Evolutionary conservation across 2,888 invertebrate genomes (phyloP), one percentile per base, ranked within the genome.

Genomic region (Dione vanillae): DNA sequence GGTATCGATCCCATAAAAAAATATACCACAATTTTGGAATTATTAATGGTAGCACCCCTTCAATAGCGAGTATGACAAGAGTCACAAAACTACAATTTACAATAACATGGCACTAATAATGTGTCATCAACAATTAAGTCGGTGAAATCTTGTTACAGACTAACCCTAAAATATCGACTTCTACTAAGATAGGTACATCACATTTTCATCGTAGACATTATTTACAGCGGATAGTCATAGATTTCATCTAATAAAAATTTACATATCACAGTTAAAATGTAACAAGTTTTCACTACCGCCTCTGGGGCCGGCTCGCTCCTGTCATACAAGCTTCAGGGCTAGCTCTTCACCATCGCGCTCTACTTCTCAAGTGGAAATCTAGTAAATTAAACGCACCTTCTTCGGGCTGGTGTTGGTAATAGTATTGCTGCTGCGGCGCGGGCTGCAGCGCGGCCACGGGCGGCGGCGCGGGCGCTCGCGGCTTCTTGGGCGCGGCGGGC

Each of bases 301-400:
- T 81, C 78, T 82, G 81, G 79, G 89, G 91, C 89, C 87, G 88
- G 92, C 92, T 92, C 89, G 93, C 93, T 93, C 93, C 93, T 93
- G 93, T 94, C 94, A 94, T 94, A 93, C 94, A 91, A 93, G 93
- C 93, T 92, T 91, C 91, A 91, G 93, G 93, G 93, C 92, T 89
- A 90, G 92, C 91, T 89, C 90, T 93, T 94, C 94, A 94, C 94
- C 94, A 94, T 85, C 94, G 91, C 92, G 94, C 94, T 89, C 94
- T 90, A 91, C 90, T 93, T 88, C 94, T 86, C 86, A 94, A 90
- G 84, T 94, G 93, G 86, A 94, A 94, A 89, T 94, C 94, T 90
- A 94, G 85, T 86, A 94, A 91, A 90, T 92, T 93, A 90, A 94
- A 94, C 94, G 93, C 92, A 94, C 93, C 93, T 94, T 94, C 94